phyloP scores from a whole-genome alignment of 2,797 vertebrate genomes.

The Girardinus metallicus region DNA sequence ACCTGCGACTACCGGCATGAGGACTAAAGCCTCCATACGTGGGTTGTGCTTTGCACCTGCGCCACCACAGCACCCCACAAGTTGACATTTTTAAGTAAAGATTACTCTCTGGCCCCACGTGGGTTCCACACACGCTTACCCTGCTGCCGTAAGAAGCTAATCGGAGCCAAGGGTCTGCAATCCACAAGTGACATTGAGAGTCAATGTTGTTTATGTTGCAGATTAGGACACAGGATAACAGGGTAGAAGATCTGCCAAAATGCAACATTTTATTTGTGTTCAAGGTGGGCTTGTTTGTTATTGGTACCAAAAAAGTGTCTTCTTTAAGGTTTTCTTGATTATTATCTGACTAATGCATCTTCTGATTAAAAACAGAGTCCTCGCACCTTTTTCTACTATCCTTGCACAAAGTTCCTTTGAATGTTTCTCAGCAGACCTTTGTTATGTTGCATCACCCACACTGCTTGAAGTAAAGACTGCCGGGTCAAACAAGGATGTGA shows the following conservation, averaged over 20 bases:
- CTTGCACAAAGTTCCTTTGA: not conserved
- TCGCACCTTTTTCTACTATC: not conserved
- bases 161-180: conserved; percentile 34
- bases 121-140: conserved; percentile 4
- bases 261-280: conserved; percentile 22
- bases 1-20: too few species aligned
- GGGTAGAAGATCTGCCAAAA: conserved; percentile 47
- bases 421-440: not conserved
- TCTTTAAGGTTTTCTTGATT: not conserved
- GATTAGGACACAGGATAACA: conserved; percentile 40
- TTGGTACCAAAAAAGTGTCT: conserved; percentile 4
- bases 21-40: too few species aligned
- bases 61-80: too few species aligned
- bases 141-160: conserved; percentile 43
- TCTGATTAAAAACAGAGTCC: not conserved
- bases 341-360: too few species aligned
- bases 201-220: conserved; percentile 42
- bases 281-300: conserved; percentile 37
- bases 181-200: conserved; percentile 37
- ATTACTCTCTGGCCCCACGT: conserved; percentile 50
- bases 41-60: too few species aligned
- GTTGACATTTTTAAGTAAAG: conserved; percentile 48
- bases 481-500: conserved; percentile 47
- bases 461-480: conserved; percentile 31
- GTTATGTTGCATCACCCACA: not conserved